phyloP scores from a whole-genome alignment of 92 coral and sea anemone species.

The Isaurus tuberculatus region DNA sequence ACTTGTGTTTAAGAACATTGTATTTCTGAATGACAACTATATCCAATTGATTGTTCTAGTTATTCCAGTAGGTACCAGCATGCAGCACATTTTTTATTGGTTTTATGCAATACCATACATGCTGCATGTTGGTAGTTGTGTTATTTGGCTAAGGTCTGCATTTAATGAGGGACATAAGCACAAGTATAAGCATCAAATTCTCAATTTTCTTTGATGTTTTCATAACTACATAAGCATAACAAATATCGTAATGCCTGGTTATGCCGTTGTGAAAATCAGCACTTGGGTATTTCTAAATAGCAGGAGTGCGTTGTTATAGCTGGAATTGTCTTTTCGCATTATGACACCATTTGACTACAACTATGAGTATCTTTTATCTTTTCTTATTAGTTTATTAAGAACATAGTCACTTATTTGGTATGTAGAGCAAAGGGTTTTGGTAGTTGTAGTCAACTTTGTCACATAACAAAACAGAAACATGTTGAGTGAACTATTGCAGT shows the following conservation, averaged over 20 bases:
- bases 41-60: too few relatives aligned
- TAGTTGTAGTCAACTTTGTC: neutral
- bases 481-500: neutral
- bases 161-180: too few relatives aligned
- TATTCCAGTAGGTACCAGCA: too few relatives aligned
- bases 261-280: too few relatives aligned
- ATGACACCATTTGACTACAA: conserved; percentile 1
- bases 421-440: neutral
- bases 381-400: conserved; percentile 4
- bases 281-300: neutral
- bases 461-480: neutral
- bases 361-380: neutral
- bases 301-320: too few relatives aligned
- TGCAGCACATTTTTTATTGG: too few relatives aligned
- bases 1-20: neutral
- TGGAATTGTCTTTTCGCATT: too few relatives aligned
- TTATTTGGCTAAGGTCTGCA: too few relatives aligned
- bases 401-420: conserved; percentile 3
- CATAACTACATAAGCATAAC: neutral
- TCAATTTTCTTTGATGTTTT: neutral
- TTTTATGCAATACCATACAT: too few relatives aligned
- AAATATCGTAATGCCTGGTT: neutral
- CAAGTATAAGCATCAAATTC: too few relatives aligned
- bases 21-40: too few relatives aligned
- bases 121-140: neutral